Evolutionary conservation across 2,797 vertebrate genomes (phyloP).

Genomic region (Sebastes ruberrimus): DNA sequence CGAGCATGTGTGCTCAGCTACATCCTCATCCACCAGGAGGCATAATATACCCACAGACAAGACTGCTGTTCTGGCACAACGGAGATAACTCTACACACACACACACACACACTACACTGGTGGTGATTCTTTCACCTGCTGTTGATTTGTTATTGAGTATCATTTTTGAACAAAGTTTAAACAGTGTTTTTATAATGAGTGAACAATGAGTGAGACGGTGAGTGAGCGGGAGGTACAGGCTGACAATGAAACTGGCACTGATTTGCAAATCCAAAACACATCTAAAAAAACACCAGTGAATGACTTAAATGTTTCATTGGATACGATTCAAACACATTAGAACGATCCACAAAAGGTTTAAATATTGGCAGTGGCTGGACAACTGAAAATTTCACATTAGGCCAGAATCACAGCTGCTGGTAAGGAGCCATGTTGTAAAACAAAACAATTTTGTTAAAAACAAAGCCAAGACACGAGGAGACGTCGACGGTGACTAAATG

Average conservation of each 20-base stretch:
- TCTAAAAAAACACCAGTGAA: constrained; percentile 3
- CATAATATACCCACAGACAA: background rate
- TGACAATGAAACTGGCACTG: constrained; percentile 6
- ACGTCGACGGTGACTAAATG: constrained; percentile 9
- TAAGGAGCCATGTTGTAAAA: background rate
- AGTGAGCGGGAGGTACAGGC: constrained; percentile 7
- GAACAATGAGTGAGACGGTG: background rate
- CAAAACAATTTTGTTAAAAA: constrained; percentile 5
- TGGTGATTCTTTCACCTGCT: background rate
- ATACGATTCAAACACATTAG: constrained; percentile 11
- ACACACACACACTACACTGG: background rate
- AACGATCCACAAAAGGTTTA: background rate
- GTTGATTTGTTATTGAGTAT: background rate
- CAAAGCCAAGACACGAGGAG: constrained; percentile 17
- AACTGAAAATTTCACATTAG: constrained; percentile 12
- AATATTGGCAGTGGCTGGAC: constrained; percentile 30
- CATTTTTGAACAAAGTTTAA: background rate
- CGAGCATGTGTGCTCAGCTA: background rate
- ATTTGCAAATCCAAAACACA: constrained; percentile 25
- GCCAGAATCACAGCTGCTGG: constrained; percentile 22
- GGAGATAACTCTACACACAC: background rate
- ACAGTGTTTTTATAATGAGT: background rate
- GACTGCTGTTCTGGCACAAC: background rate
- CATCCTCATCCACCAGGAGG: background rate
- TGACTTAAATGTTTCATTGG: background rate